Percentiles rank a stretch among this genome's conserved stretches.
phyloP scores from a whole-genome alignment of 2,113 vertebrate species.

The Ursus arctos region DNA sequence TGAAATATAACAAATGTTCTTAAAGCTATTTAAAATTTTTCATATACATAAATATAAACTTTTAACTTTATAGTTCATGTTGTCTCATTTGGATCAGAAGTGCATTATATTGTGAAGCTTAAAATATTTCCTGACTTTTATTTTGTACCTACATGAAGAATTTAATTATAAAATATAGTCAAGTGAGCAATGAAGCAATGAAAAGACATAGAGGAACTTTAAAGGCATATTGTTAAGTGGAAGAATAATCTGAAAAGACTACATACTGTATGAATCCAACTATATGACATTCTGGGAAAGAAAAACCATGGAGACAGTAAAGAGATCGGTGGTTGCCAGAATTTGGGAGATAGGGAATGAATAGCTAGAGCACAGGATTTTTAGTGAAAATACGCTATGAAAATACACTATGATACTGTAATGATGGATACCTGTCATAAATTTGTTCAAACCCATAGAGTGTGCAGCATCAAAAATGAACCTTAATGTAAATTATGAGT shows the following conservation, averaged over 20 bases:
- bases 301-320: neutral
- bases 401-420: neutral
- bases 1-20: constrained; percentile 13
- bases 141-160: constrained; percentile 15
- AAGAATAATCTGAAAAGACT: neutral
- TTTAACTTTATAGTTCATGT: neutral
- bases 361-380: neutral
- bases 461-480: neutral
- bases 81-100: constrained; percentile 38
- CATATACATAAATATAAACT: constrained; percentile 17
- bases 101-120: constrained; percentile 4
- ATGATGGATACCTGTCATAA: neutral
- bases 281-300: neutral
- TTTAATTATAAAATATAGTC: constrained; percentile 19
- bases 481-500: neutral
- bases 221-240: constrained; percentile 9
- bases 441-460: neutral
- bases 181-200: neutral
- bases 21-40: constrained; percentile 7
- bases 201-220: neutral
- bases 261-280: neutral
- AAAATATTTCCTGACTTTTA: constrained; percentile 40
- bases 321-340: neutral
- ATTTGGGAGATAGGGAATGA: neutral
- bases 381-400: neutral